Evolutionary conservation across 2,797 vertebrate species (phyloP).

Genomic region (Scyliorhinus canicula): DNA sequence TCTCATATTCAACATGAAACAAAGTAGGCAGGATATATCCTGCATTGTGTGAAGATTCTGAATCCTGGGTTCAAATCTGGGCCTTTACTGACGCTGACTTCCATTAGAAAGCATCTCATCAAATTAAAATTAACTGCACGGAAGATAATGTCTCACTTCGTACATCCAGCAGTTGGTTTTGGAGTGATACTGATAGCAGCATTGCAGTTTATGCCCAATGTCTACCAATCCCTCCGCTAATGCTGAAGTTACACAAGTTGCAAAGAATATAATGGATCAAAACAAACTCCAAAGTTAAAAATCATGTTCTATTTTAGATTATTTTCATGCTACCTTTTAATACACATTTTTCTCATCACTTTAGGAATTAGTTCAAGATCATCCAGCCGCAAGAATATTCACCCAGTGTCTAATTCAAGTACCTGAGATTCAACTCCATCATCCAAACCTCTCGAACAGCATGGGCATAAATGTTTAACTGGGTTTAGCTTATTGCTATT

Average conservation of each 20-base stretch:
- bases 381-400: conserved; percentile 10
- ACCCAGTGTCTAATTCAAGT: background rate
- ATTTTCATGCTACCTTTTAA: background rate
- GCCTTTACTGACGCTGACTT: background rate
- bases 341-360: background rate
- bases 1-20: no score
- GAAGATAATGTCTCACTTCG: background rate
- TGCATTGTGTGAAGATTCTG: background rate
- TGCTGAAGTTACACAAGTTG: background rate
- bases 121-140: background rate
- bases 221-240: background rate
- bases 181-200: background rate
- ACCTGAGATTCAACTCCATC: background rate
- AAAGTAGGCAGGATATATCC: background rate
- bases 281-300: background rate
- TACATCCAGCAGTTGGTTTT: background rate
- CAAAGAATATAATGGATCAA: background rate
- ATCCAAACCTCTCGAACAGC: background rate
- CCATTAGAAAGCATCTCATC: background rate
- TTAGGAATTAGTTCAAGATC: conserved; percentile 32
- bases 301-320: background rate
- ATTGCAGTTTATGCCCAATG: background rate
- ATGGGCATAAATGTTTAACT: background rate
- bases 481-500: background rate
- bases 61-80: no score